Evolutionary conservation across 1,140 invertebrate species (phyloP).

Genomic region (Rhizoglyphus robini): DNA sequence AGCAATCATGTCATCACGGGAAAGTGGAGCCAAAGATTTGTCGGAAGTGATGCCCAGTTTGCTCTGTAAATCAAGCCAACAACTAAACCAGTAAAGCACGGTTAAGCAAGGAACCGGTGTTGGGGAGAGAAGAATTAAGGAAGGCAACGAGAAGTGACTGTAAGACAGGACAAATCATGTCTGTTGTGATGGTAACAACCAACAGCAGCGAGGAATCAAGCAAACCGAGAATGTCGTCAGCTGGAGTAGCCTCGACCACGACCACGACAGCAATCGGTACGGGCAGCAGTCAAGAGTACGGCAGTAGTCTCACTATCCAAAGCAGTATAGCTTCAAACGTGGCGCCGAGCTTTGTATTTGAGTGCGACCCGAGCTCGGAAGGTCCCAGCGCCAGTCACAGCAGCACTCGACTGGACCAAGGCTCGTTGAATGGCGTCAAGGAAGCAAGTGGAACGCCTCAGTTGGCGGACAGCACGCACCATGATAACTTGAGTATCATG

Average conservation of each 20-base stretch:
- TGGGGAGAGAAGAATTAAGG: too few species aligned
- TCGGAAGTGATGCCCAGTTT: too few species aligned
- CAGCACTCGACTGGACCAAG: background rate
- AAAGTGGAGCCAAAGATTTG: too few species aligned
- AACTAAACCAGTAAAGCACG: too few species aligned
- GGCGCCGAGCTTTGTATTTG: slow-evolving; percentile 24
- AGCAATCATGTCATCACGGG: too few species aligned
- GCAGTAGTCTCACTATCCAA: background rate
- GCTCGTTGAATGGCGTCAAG: background rate
- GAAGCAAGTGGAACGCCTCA: background rate
- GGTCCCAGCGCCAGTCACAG: slow-evolving; percentile 1
- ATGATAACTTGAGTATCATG: background rate
- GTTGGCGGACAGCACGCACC: background rate
- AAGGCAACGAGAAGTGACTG: background rate
- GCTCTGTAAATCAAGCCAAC: too few species aligned
- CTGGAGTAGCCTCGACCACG: background rate
- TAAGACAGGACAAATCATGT: background rate
- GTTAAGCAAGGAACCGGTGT: too few species aligned
- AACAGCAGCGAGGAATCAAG: background rate
- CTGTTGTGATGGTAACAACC: slow-evolving; percentile 18
- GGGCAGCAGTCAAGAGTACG: background rate
- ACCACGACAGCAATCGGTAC: background rate
- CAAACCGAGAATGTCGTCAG: background rate
- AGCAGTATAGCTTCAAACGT: background rate
- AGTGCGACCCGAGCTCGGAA: slow-evolving; percentile 16